These are phyloP conservation scores for Tetranychus truncatus DNA, from an alignment of 2,888 invertebrate species.

Conservation along the genomic window DNA sequence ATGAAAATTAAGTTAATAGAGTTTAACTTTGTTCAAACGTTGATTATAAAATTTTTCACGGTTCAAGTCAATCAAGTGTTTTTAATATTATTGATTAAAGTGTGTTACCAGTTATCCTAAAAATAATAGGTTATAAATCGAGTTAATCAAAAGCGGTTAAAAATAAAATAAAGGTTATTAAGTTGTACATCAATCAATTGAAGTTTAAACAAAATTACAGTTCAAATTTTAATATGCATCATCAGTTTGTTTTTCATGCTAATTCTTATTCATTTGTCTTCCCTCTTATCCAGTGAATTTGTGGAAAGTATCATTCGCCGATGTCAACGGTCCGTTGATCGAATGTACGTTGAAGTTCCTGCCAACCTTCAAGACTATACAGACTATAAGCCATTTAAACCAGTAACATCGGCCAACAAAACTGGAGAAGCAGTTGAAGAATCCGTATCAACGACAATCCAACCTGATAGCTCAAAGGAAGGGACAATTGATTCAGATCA, in stretches of 20 bases:
- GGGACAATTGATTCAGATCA: neutral
- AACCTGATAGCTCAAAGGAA: neutral
- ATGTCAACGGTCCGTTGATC: neutral
- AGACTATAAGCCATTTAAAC: neutral
- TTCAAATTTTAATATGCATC: neutral
- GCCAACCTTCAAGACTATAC: conserved; percentile 4
- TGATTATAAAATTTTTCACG: too few species aligned
- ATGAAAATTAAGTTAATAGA: too few species aligned
- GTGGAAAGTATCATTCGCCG: neutral
- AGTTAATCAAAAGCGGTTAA: too few species aligned
- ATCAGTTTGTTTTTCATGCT: neutral
- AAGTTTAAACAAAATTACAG: too few species aligned
- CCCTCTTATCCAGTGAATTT: neutral
- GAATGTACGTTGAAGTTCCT: conserved; percentile 13
- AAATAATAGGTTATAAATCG: too few species aligned
- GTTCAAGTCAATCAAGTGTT: too few species aligned
- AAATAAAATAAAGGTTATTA: too few species aligned
- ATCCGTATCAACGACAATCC: neutral
- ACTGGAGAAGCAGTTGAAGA: neutral
- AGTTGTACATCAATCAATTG: too few species aligned
- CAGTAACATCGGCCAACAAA: neutral
- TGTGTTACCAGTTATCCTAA: too few species aligned
- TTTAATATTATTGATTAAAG: too few species aligned
- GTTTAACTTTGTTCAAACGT: too few species aligned
- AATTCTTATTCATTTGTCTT: too few species aligned